Evolutionary conservation across 2,797 vertebrate genomes (phyloP).

Genomic region (Acridotheres tristis): DNA sequence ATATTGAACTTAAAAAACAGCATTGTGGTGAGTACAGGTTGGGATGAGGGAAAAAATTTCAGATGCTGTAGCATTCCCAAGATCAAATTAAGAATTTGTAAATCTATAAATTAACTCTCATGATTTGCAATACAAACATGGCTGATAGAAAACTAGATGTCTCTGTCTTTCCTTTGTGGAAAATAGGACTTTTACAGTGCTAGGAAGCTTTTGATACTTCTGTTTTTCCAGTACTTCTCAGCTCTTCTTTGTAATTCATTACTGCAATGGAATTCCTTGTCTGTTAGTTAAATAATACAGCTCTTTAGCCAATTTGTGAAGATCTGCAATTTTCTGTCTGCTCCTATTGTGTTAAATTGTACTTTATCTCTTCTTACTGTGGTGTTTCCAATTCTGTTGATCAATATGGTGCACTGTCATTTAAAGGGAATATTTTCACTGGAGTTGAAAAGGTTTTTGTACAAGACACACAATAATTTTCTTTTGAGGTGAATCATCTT

Average conservation of each 20-base stretch:
- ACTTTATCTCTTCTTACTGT: neutral
- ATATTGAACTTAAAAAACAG: neutral
- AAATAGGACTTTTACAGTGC: neutral
- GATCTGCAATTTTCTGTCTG: conserved; percentile 58
- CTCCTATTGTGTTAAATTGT: conserved; percentile 45
- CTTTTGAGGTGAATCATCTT: neutral
- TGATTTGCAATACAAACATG: neutral
- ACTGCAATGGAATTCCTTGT: neutral
- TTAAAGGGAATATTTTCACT: neutral
- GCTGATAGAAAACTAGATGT: neutral
- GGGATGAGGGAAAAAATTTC: neutral
- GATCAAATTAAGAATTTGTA: neutral
- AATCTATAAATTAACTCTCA: neutral
- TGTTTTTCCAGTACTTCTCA: conserved; percentile 13
- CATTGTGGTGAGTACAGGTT: neutral
- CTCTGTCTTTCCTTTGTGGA: neutral
- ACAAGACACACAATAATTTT: conserved; percentile 6
- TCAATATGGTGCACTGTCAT: neutral
- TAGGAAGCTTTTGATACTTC: neutral
- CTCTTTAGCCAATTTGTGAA: conserved; percentile 33
- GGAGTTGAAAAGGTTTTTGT: conserved; percentile 13
- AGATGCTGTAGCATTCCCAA: neutral
- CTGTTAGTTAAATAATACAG: conserved; percentile 49
- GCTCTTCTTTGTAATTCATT: conserved; percentile 54
- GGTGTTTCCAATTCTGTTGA: conserved; percentile 1